Percentiles rank a stretch among this genome's conserved stretches.
These are phyloP conservation scores for Sinosuthora webbiana DNA, from an alignment of 2,113 vertebrate species.

Conservation along the genomic window DNA sequence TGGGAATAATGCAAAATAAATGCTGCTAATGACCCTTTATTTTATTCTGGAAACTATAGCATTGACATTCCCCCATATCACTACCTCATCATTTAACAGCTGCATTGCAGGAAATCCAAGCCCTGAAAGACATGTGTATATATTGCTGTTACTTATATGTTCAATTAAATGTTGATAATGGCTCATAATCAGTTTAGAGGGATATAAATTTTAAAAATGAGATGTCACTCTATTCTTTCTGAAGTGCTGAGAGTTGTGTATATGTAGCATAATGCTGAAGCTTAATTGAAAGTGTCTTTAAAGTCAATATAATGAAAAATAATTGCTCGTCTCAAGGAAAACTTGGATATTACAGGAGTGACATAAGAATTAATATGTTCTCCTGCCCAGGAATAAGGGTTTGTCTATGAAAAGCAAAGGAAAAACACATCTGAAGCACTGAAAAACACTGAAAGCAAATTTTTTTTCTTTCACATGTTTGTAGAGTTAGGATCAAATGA, in stretches of 20 bases:
- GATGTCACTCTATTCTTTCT: not conserved
- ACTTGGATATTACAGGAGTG: not conserved
- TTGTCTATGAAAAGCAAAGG: not conserved
- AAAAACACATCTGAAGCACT: not conserved
- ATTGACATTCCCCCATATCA: not conserved
- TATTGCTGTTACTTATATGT: not conserved
- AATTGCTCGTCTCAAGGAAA: not conserved
- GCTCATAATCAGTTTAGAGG: conserved; percentile 9
- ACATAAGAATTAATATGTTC: not conserved
- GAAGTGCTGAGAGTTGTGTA: not conserved
- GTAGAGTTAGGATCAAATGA: not conserved
- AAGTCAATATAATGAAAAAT: not conserved
- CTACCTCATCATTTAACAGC: not conserved
- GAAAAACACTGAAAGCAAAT: not conserved
- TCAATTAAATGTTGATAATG: conserved; percentile 49
- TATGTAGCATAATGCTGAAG: not conserved
- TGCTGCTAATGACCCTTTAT: not conserved
- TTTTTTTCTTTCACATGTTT: not conserved
- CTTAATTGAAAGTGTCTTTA: not conserved
- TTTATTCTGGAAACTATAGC: not conserved
- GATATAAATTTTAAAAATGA: not conserved
- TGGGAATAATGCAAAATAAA: not conserved
- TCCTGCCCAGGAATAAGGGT: not conserved
- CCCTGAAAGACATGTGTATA: not conserved
- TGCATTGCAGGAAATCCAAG: not conserved